Conservation (phyloP, 2,888 invertebrate species). For the Eupithecia subfuscata region DNA sequence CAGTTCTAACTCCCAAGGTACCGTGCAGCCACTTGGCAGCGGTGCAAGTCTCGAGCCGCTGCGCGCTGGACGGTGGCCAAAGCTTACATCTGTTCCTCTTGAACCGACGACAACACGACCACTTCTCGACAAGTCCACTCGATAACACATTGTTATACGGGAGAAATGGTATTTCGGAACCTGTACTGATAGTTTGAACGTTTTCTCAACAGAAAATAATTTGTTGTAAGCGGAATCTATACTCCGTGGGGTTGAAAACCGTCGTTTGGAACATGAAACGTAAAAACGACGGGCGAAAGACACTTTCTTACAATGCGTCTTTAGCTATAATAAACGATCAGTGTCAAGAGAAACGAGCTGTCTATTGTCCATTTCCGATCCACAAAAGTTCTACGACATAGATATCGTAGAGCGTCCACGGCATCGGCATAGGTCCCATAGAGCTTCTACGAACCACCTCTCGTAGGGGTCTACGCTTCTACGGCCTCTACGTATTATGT, state of each 20-base stretch:
- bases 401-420: too few species aligned
- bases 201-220: not conserved
- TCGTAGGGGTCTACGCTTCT: not conserved
- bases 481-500: not conserved
- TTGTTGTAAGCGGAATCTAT: too few species aligned
- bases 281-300: not conserved
- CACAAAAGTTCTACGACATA: too few species aligned
- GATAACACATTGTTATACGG: not conserved
- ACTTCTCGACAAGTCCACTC: conserved; percentile 7
- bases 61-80: conserved; percentile 17
- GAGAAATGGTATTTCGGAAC: not conserved
- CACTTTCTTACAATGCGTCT: too few species aligned
- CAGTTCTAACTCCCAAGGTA: not conserved
- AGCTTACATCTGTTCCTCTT: conserved; percentile 17
- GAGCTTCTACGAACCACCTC: not conserved
- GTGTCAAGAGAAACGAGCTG: too few species aligned
- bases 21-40: not conserved
- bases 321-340: too few species aligned
- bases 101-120: not conserved
- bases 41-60: not conserved
- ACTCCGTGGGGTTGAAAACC: not conserved
- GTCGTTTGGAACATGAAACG: too few species aligned
- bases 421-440: not conserved
- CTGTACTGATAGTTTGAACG: not conserved
- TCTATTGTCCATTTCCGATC: too few species aligned